Evolutionary conservation across 2,113 vertebrate genomes (phyloP).

Genomic region (Notarius lentiginosus): DNA sequence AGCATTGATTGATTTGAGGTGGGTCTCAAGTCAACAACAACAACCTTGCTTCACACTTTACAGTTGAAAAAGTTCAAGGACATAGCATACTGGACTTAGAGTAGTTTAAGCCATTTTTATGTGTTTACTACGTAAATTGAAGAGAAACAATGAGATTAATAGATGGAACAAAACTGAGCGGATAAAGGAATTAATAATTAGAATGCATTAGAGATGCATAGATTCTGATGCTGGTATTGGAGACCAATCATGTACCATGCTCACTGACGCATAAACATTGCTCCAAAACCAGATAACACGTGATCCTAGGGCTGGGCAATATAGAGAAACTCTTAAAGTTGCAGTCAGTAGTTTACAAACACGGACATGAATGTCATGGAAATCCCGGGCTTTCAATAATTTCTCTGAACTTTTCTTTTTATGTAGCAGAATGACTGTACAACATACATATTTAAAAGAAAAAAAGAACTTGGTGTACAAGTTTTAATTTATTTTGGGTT

Average conservation of each 20-base stretch:
- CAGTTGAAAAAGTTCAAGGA: slow-evolving; percentile 32
- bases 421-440: no score
- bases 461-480: no score
- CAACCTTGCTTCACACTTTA: slow-evolving; percentile 12
- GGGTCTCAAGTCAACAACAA: neutral
- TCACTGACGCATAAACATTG: neutral
- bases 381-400: no score
- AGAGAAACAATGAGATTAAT: slow-evolving; percentile 9
- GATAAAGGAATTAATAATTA: neutral
- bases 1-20: slow-evolving; percentile 13
- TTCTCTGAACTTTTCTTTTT: no score
- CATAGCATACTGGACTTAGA: neutral
- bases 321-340: neutral
- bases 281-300: neutral
- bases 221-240: neutral
- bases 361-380: no score
- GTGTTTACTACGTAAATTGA: neutral
- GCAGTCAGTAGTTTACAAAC: no score
- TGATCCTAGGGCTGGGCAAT: neutral
- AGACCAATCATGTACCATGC: neutral
- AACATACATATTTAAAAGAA: no score
- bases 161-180: neutral
- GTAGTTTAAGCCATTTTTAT: slow-evolving; percentile 24
- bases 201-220: neutral
- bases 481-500: no score